A percentile compares a stretch with the other conserved stretches of the same genome.
Evolutionary conservation across 2,113 vertebrate species (phyloP).

Genomic region (Channa argus): DNA sequence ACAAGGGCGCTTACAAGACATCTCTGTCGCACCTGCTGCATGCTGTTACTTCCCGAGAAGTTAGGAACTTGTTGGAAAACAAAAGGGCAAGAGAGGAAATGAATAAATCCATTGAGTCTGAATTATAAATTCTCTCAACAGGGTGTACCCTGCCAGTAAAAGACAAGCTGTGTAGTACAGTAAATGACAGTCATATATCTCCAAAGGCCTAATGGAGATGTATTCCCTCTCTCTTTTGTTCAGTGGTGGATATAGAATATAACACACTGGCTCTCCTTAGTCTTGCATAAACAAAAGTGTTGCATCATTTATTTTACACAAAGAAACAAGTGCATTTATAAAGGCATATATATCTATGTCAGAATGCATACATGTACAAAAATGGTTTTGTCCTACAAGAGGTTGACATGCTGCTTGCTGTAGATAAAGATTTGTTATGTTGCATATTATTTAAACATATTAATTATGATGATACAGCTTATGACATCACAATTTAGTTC

Average conservation of each 20-base stretch:
- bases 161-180: slow-evolving; percentile 27
- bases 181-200: slow-evolving; percentile 35
- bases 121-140: slow-evolving; percentile 47
- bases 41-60: slow-evolving; percentile 10
- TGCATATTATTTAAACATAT: background rate
- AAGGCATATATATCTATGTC: background rate
- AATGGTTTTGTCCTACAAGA: background rate
- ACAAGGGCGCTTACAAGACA: slow-evolving; percentile 22
- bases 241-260: slow-evolving; percentile 14
- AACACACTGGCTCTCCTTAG: background rate
- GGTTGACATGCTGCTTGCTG: background rate
- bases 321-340: background rate
- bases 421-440: background rate
- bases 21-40: slow-evolving; percentile 25
- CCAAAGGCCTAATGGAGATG: slow-evolving; percentile 27
- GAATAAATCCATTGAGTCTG: slow-evolving; percentile 39
- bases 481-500: background rate
- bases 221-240: slow-evolving; percentile 18
- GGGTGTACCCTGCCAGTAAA: slow-evolving; percentile 25
- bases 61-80: background rate
- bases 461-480: background rate
- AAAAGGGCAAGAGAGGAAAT: slow-evolving; percentile 4
- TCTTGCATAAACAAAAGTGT: background rate
- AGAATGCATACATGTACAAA: background rate
- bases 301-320: slow-evolving; percentile 1